A percentile compares a stretch with the other conserved stretches of the same genome.
phyloP scores from a whole-genome alignment of 2,888 invertebrate species.

The Latheticus oryzae region DNA sequence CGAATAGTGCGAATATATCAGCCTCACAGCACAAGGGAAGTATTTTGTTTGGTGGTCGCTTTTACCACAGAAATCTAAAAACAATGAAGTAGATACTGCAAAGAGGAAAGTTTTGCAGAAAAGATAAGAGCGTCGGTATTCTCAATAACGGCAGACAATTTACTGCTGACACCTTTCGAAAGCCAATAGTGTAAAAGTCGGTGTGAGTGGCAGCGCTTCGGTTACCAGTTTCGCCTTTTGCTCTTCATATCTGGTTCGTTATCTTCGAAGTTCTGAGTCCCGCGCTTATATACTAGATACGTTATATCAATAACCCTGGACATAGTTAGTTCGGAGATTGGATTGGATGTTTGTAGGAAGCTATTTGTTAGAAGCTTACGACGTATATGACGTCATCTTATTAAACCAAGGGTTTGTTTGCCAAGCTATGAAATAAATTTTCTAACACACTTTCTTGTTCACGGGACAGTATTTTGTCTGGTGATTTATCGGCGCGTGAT shows the following conservation, averaged over 20 bases:
- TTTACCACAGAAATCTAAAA: constrained; percentile 35
- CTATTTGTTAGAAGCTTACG: constrained; percentile 58
- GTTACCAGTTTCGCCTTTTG: constrained; percentile 34
- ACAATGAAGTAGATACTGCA: constrained; percentile 35
- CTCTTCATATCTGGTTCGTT: constrained; percentile 42
- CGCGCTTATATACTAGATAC: constrained; percentile 37
- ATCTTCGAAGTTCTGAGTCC: constrained; percentile 39
- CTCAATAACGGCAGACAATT: constrained; percentile 44
- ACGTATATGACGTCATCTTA: constrained; percentile 61
- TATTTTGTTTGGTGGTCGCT: constrained; percentile 38
- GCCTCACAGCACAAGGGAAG: constrained; percentile 16
- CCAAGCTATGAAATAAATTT: constrained; percentile 62
- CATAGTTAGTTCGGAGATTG: constrained; percentile 54
- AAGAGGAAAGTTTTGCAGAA: constrained; percentile 39
- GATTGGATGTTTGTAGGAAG: constrained; percentile 56
- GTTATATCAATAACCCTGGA: constrained; percentile 53
- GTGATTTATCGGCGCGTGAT: constrained; percentile 61
- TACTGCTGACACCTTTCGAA: constrained; percentile 45
- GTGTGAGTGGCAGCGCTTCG: constrained; percentile 37
- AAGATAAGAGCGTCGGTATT: constrained; percentile 42
- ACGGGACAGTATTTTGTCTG: constrained; percentile 58
- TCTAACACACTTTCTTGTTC: constrained; percentile 61
- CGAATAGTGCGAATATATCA: constrained; percentile 30
- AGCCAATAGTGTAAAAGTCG: constrained; percentile 42
- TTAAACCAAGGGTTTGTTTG: constrained; percentile 61